Evolutionary conservation across 2,888 invertebrate genomes (phyloP), one percentile per base, ranked within the genome.

Genomic region (Temnothorax unifasciatus): DNA sequence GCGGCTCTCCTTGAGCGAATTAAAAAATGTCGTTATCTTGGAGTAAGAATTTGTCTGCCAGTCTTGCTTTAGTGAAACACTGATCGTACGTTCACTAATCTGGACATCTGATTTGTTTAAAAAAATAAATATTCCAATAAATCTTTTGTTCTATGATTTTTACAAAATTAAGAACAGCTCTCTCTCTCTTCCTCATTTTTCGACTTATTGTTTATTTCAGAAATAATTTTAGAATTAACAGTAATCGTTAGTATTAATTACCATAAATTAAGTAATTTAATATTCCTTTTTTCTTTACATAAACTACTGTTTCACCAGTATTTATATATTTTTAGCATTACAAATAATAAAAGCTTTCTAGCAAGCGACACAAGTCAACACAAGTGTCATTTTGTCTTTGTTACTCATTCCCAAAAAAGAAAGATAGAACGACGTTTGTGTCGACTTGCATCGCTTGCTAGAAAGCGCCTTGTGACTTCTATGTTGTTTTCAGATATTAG

Each of bases 1-100:
- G 69, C 83, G 66, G 54, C 59, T 52, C 61, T 79, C 66, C 59
- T 61, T 76, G 15, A 82, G 3, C 50, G 5, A 52, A n/a, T 18
- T 34, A 18, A 59, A 57, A 57, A 57, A 73, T 73, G 34, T 44
- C 41, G 29, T 71, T 77, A 71, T 71, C 54, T 69, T 34, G 29
- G 29, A 21, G 8, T 54, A 79, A 47, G 34, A 54, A 79, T 79
- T 77, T 73, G 13, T 38, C 18, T 34, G 57, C 57, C 44, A 52
- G 15, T 71, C 34, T 71, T 13, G 18, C 25, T 73, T 44, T 41
- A 57, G 21, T 34, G 21, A 79, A 41, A 50, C 18, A 50, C 6
- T 50, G 21, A 38, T 59, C 18, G 13, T 52, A 68, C n/a, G 9
- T 73, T 21, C 44, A 34, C 29, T 71, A 38, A 41, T 50, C 34